Conservation (phyloP, 2,113 vertebrate species). For the Typhlomys cinereus region DNA sequence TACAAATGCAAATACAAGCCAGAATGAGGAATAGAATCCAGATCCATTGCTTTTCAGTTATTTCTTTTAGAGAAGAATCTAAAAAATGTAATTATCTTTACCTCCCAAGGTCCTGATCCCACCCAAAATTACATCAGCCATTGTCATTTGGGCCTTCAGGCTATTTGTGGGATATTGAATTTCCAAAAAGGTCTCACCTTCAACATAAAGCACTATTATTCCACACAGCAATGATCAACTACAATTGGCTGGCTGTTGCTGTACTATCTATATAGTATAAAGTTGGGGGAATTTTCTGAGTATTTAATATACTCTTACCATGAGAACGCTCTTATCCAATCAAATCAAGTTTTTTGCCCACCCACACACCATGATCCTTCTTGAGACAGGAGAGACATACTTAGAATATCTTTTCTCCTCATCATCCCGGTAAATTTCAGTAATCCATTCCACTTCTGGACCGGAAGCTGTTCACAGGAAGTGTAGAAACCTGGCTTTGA, state of each 20-base stretch:
- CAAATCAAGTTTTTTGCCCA: constrained; percentile 10
- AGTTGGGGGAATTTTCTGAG: background rate
- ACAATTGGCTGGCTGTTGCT: background rate
- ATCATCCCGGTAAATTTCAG: background rate
- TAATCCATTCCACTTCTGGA: background rate
- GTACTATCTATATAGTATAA: background rate
- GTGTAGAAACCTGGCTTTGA: background rate
- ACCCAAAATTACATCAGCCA: background rate
- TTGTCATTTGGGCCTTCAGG: background rate
- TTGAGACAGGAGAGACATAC: background rate
- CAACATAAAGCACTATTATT: background rate
- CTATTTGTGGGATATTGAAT: background rate
- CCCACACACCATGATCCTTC: background rate
- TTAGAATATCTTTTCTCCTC: background rate
- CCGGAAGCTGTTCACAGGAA: background rate
- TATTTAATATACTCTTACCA: constrained; percentile 17
- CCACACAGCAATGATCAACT: background rate
- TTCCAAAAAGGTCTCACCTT: constrained; percentile 13
- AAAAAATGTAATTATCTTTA: constrained; percentile 21
- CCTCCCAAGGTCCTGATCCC: background rate
- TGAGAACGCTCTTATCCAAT: background rate
- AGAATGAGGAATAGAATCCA: constrained; percentile 31
- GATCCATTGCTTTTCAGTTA: background rate
- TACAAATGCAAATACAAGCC: background rate
- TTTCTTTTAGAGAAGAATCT: background rate